Base-by-base conservation (phyloP, 2,797 vertebrate species). In the Oreochromis mossambicus region DNA sequence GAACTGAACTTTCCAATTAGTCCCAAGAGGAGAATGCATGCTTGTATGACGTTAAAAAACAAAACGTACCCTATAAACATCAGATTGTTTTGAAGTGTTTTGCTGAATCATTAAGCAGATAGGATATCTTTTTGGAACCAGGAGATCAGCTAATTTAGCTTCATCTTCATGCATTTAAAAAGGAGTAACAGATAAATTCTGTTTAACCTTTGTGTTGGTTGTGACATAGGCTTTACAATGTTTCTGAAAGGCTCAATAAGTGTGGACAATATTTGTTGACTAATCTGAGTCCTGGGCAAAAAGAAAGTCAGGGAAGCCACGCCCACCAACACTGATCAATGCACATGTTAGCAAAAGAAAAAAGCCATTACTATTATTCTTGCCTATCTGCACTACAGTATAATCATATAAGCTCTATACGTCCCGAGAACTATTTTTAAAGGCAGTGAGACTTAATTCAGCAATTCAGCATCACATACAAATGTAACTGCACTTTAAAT, bases 61-160 rank as follows among this genome's bases (percentile, higher is more conserved):
- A 70, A 70, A 24, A 70, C 1, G 1, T 43, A 68, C 5, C n/a
- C 21, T 26, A 46, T 26, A 26, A 43, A 43, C 13, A 43, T 15
- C n/a, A 5, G 14, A 43, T 0, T 9, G 10, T 24, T 66, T 21
- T 1, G 0, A 7, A 66, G 14, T 41, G 61, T 24, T 66, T 66
- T 66, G 36, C 61, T 66, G 7, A 41, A 2, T 66, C 36, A 41
- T 38, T 66, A 66, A 41, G 61, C n/a, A 66, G 61, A 41, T 21
- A 14, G 61, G 10, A 43, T 24, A 24, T 68, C 0, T 41, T 68
- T 68, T 68, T 68, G 24, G 34, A 66, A 13, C 19, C 61, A 5
- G 34, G 12, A 38, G 34, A 41, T 41, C 61, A 21, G 61, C 34
- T 66, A 41, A 66, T 38, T 66, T 21, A 66, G n/a, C n/a, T 38